phyloP scores from a whole-genome alignment of 2,888 invertebrate species.

The Cartodere bifasciata region DNA sequence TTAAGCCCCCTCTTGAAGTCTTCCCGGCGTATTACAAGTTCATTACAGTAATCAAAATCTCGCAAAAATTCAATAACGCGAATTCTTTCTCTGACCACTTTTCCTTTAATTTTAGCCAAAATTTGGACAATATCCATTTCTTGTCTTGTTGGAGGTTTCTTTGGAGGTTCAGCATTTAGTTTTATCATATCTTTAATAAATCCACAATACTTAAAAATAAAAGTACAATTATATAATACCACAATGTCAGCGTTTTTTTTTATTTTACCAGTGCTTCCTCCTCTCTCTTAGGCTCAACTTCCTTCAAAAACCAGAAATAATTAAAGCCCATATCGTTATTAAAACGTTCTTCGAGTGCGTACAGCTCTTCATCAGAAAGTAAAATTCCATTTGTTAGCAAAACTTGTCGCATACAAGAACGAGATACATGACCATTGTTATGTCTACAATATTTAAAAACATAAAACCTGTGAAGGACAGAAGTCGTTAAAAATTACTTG shows the following conservation, averaged over 20 bases:
- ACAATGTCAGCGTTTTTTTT: no score
- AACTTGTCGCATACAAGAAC: conserved; percentile 56
- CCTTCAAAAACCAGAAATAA: conserved; percentile 55
- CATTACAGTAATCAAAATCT: conserved; percentile 51
- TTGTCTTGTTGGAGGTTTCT: conserved; percentile 26
- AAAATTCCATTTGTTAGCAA: conserved; percentile 54
- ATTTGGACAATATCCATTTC: conserved; percentile 57
- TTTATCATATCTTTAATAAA: conserved; percentile 31
- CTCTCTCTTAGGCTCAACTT: conserved; percentile 40
- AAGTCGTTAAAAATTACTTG: conserved; percentile 40
- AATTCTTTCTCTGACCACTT: conserved; percentile 54
- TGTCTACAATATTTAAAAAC: conserved; percentile 38
- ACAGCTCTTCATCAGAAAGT: conserved; percentile 50
- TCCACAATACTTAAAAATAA: conserved; percentile 25
- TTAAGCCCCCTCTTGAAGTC: conserved; percentile 63
- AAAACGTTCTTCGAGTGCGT: conserved; percentile 56
- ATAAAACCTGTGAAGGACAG: no score
- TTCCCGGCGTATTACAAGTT: conserved; percentile 47
- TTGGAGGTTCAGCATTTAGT: conserved; percentile 28
- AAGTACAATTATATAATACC: no score
- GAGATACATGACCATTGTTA: conserved; percentile 59
- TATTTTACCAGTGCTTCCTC: conserved; percentile 32
- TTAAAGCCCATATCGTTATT: conserved; percentile 64
- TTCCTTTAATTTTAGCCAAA: conserved; percentile 62
- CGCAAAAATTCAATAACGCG: conserved; percentile 52